Evolutionary conservation across 2,888 invertebrate species (phyloP).

Genomic region (Kuschelorhynchus macadamiae): DNA sequence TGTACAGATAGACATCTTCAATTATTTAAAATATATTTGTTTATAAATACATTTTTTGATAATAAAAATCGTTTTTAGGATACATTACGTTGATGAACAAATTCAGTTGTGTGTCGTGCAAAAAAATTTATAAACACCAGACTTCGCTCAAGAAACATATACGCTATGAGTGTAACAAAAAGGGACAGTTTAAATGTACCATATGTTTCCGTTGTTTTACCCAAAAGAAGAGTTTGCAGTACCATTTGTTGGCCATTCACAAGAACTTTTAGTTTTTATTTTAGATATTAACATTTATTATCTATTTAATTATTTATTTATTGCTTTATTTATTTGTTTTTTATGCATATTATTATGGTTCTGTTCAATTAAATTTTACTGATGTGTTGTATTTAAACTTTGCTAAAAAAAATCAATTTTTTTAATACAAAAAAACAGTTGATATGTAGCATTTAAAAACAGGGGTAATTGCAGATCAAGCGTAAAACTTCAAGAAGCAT

Average conservation of each 20-base stretch:
- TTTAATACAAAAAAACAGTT: too few relatives aligned
- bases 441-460: too few relatives aligned
- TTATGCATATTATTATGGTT: too few relatives aligned
- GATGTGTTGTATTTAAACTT: too few relatives aligned
- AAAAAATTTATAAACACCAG: slow-evolving; percentile 76
- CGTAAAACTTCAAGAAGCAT: too few relatives aligned
- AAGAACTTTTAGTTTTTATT: slow-evolving; percentile 34
- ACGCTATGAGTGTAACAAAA: slow-evolving; percentile 68
- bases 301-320: slow-evolving; percentile 6
- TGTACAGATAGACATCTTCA: neutral
- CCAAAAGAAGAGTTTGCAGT: slow-evolving; percentile 56
- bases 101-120: slow-evolving; percentile 41
- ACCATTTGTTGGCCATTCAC: slow-evolving; percentile 51
- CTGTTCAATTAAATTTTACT: too few relatives aligned
- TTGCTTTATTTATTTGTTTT: neutral
- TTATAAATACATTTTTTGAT: slow-evolving; percentile 1
- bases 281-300: neutral
- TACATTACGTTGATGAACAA: slow-evolving; percentile 13
- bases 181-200: slow-evolving; percentile 56
- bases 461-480: too few relatives aligned
- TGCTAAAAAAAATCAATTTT: too few relatives aligned
- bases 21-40: neutral
- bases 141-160: slow-evolving; percentile 74
- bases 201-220: slow-evolving; percentile 56
- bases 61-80: slow-evolving; percentile 12